These are phyloP conservation scores for Lagodon rhomboides DNA, from an alignment of 2,797 vertebrate genomes.

Conservation along the genomic window DNA sequence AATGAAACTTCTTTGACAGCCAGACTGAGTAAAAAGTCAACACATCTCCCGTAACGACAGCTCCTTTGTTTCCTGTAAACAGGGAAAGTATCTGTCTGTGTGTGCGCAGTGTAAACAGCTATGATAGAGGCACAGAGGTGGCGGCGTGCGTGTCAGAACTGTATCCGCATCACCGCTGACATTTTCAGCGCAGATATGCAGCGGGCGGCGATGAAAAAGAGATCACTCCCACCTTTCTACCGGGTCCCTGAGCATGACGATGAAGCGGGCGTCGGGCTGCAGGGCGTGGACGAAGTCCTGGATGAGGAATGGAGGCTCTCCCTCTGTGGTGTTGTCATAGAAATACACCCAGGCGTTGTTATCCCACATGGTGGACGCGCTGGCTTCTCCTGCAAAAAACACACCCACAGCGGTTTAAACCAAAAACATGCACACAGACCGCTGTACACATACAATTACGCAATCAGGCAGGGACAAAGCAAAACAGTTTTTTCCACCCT, in stretches of 20 bases:
- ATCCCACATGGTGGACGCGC: conserved; percentile 99
- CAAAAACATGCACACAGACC: conserved; percentile 7
- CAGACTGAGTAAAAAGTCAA: conserved; percentile 29
- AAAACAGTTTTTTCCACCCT: background rate
- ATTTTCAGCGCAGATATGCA: background rate
- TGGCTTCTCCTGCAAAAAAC: conserved; percentile 92
- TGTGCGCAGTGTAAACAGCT: conserved; percentile 42
- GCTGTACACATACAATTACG: background rate
- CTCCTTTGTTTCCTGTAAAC: conserved; percentile 55
- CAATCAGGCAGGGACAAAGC: conserved; percentile 2
- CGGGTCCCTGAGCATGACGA: conserved; percentile 96
- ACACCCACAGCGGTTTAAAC: conserved; percentile 25
- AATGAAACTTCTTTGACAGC: conserved; percentile 35
- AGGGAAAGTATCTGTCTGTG: conserved; percentile 38
- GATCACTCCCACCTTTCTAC: conserved; percentile 90
- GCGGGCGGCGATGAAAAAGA: background rate
- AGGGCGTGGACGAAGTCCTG: conserved; percentile 97
- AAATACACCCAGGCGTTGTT: conserved; percentile 97
- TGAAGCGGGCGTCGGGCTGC: conserved; percentile 92
- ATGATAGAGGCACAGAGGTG: conserved; percentile 17
- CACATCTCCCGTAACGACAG: conserved; percentile 26
- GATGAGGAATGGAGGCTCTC: conserved; percentile 94
- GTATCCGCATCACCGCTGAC: conserved; percentile 1
- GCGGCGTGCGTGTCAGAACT: background rate
- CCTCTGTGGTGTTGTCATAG: conserved; percentile 91